Evolutionary conservation across 2,888 invertebrate genomes (phyloP).

Genomic region (Chymomyza caudatula): DNA sequence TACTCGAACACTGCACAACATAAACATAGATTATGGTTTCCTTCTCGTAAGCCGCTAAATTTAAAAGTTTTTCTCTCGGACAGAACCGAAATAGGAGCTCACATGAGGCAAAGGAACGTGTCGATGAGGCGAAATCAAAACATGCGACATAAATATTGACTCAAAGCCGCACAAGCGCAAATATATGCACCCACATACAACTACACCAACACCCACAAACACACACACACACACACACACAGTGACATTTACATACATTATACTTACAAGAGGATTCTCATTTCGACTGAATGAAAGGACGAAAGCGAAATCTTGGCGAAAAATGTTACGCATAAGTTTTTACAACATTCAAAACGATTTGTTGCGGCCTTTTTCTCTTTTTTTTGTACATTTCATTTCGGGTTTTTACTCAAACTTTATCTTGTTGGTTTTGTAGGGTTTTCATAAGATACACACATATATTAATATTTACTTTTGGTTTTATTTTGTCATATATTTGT

Average conservation of each 20-base stretch:
- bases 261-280: not conserved
- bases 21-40: not conserved
- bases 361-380: not conserved
- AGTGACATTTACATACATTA: conserved; percentile 17
- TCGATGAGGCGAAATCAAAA: conserved; percentile 4
- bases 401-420: not conserved
- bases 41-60: not conserved
- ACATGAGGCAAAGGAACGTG: not conserved
- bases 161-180: conserved; percentile 10
- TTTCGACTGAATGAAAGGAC: not conserved
- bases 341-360: not conserved
- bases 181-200: conserved; percentile 20
- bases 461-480: not conserved
- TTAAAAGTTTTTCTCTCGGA: not conserved
- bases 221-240: conserved; percentile 2
- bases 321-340: not conserved
- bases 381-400: not conserved
- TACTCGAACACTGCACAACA: not conserved
- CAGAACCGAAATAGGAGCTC: not conserved
- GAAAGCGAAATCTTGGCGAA: not conserved
- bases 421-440: not conserved
- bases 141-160: conserved; percentile 11
- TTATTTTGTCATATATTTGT: not conserved
- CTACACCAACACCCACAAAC: conserved; percentile 12
- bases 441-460: not conserved